A percentile compares a stretch with the other conserved stretches of the same genome.
Evolutionary conservation across 2,113 vertebrate genomes (phyloP).

Genomic region (Brachionichthys hirsutus): DNA sequence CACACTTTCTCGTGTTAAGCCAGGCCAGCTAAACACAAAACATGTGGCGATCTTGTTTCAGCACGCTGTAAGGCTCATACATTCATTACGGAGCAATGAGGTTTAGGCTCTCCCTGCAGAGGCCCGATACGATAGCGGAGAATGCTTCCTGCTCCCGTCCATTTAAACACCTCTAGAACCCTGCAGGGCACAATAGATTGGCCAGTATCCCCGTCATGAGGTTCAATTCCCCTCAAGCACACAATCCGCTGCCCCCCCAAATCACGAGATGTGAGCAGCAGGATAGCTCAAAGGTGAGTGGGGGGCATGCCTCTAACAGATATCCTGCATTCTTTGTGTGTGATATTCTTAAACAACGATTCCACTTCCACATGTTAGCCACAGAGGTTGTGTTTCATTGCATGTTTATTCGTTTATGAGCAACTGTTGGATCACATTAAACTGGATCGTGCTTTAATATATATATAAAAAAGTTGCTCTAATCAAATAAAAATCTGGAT

Average conservation of each 20-base stretch:
- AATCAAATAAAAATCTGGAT: too few species aligned
- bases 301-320: not conserved
- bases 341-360: too few species aligned
- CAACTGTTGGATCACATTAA: too few species aligned
- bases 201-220: constrained; percentile 3
- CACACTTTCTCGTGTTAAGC: constrained; percentile 44
- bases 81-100: constrained; percentile 63
- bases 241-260: not conserved
- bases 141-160: constrained; percentile 27
- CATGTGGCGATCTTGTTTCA: constrained; percentile 50
- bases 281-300: not conserved
- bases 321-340: too few species aligned
- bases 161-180: constrained; percentile 30
- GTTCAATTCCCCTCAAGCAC: constrained; percentile 1
- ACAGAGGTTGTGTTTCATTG: too few species aligned
- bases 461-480: too few species aligned
- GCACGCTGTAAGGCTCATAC: constrained; percentile 27
- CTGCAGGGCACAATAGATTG: constrained; percentile 22
- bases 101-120: constrained; percentile 19
- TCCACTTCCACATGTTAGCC: too few species aligned
- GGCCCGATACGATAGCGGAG: constrained; percentile 45
- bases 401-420: too few species aligned
- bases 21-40: constrained; percentile 62
- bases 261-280: not conserved
- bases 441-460: too few species aligned